These are phyloP conservation scores for Bufo gargarizans DNA, from an alignment of 2,113 vertebrate genomes.

Conservation along the genomic window DNA sequence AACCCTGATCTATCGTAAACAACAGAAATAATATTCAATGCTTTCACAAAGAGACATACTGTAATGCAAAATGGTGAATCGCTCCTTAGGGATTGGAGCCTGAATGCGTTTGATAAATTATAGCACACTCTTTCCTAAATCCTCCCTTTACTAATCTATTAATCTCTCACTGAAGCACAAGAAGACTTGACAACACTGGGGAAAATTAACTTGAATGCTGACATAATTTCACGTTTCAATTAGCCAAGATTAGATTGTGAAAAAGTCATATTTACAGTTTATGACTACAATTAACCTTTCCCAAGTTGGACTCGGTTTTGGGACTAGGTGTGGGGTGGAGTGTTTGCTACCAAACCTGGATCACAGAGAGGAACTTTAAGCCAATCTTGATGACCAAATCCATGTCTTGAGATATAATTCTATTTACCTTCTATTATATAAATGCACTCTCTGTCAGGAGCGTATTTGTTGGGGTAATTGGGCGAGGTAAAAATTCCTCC, in stretches of 20 bases:
- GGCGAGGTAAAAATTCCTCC: slow-evolving; percentile 97
- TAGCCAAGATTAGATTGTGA: slow-evolving; percentile 13
- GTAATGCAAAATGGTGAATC: slow-evolving; percentile 35
- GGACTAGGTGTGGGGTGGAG: background rate
- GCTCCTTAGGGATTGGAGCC: background rate
- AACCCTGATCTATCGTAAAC: background rate
- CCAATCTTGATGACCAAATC: background rate
- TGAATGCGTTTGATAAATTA: slow-evolving; percentile 20
- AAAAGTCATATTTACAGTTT: background rate
- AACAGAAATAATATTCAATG: slow-evolving; percentile 8
- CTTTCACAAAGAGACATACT: background rate
- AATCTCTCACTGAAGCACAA: slow-evolving; percentile 10
- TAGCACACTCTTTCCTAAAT: slow-evolving; percentile 34
- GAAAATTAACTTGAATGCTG: slow-evolving; percentile 24
- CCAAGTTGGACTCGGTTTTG: background rate
- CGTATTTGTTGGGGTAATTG: slow-evolving; percentile 98
- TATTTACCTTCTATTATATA: slow-evolving; percentile 97
- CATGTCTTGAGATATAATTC: background rate
- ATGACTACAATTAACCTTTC: background rate
- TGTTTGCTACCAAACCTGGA: no score
- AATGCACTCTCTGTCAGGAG: slow-evolving; percentile 94
- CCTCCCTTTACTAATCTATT: slow-evolving; percentile 26
- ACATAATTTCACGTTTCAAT: slow-evolving; percentile 35
- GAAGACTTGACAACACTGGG: slow-evolving; percentile 26
- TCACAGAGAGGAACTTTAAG: background rate